phyloP scores from a whole-genome alignment of 2,888 invertebrate species.

The Anaspis maculata region DNA sequence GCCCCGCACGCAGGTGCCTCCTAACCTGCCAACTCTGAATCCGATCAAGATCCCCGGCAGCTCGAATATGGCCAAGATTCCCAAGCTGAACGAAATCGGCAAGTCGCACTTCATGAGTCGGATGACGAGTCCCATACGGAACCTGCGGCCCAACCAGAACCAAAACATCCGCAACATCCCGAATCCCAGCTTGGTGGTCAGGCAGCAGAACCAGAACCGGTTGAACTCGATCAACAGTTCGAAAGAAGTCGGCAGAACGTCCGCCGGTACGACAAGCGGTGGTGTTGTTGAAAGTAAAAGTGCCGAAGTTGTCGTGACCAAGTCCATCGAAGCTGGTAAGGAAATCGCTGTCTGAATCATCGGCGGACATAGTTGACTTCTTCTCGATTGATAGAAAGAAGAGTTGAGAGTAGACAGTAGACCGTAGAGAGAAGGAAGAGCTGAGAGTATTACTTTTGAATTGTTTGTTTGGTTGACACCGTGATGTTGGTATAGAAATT shows the following conservation, averaged over 20 bases:
- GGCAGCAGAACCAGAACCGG: slow-evolving; percentile 45
- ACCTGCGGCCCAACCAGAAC: slow-evolving; percentile 42
- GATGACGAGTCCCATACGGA: slow-evolving; percentile 29
- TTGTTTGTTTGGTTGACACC: too few relatives aligned
- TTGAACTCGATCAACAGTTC: slow-evolving; percentile 25
- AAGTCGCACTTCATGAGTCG: slow-evolving; percentile 34
- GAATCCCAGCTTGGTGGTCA: slow-evolving; percentile 52
- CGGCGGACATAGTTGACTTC: too few relatives aligned
- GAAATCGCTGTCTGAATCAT: slow-evolving; percentile 2
- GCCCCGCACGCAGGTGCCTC: slow-evolving; percentile 22
- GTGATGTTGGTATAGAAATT: too few relatives aligned
- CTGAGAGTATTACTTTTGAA: too few relatives aligned
- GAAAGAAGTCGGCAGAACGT: too few relatives aligned
- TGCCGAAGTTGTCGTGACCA: slow-evolving; percentile 1
- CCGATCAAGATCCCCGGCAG: slow-evolving; percentile 28
- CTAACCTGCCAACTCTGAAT: slow-evolving; percentile 36
- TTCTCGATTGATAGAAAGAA: too few relatives aligned
- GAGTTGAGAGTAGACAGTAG: too few relatives aligned
- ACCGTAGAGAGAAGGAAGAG: too few relatives aligned
- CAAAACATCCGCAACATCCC: slow-evolving; percentile 56
- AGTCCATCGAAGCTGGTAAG: slow-evolving; percentile 5
- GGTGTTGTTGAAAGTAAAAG: neutral
- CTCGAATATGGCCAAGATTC: neutral
- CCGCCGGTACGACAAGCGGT: too few relatives aligned
- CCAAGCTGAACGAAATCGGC: slow-evolving; percentile 43